Evolutionary conservation across 2,888 invertebrate genomes (phyloP).

Genomic region (Microctonus hyperodae): DNA sequence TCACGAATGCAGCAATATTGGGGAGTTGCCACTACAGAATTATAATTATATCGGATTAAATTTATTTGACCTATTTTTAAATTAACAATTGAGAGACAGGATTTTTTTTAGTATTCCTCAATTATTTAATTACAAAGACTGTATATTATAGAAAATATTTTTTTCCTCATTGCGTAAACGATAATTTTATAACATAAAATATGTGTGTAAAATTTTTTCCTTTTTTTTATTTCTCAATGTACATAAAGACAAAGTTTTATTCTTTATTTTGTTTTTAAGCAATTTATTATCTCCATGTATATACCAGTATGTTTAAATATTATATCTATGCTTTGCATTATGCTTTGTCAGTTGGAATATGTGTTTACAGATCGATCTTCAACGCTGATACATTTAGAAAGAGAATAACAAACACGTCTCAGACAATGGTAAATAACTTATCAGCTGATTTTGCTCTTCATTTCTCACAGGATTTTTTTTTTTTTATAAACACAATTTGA

Average conservation of each 20-base stretch:
- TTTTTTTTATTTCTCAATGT: too few relatives aligned
- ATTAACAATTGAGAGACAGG: not conserved
- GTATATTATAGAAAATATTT: not conserved
- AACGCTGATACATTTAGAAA: not conserved
- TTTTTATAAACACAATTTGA: conserved; percentile 3
- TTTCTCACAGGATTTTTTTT: not conserved
- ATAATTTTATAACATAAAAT: too few relatives aligned
- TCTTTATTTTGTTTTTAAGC: not conserved
- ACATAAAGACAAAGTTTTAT: too few relatives aligned
- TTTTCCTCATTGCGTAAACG: not conserved
- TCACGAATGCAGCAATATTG: conserved; percentile 88
- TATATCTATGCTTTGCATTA: not conserved
- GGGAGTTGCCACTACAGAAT: conserved; percentile 88
- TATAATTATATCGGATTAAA: conserved; percentile 65
- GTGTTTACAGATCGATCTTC: not conserved
- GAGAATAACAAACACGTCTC: not conserved
- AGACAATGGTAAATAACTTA: conserved; percentile 2
- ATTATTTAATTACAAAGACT: not conserved
- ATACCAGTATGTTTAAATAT: not conserved
- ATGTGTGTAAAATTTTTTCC: too few relatives aligned
- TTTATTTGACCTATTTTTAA: not conserved
- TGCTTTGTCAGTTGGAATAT: not conserved
- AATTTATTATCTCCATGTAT: not conserved
- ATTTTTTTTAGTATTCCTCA: not conserved
- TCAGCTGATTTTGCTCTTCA: not conserved